These are phyloP conservation scores for Leptestheria dahalacensis DNA, from an alignment of 1,140 invertebrate genomes.

Conservation along the genomic window DNA sequence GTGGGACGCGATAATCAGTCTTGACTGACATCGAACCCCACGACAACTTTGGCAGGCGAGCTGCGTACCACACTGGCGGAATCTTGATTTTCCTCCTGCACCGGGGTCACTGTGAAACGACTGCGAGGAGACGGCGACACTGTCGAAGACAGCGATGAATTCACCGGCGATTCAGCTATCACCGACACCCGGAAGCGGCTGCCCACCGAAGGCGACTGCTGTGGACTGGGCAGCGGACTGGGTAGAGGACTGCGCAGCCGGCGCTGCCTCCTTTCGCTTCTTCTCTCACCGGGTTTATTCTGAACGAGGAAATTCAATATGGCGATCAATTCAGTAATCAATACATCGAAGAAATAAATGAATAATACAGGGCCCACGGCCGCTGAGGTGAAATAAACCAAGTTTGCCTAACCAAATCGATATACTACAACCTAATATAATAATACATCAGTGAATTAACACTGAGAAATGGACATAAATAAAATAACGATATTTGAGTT, in stretches of 20 bases:
- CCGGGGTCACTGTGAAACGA: slow-evolving; percentile 13
- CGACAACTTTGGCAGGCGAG: slow-evolving; percentile 12
- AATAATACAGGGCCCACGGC: too few relatives aligned
- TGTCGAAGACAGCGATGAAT: too few relatives aligned
- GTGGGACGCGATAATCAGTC: too few relatives aligned
- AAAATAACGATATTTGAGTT: too few relatives aligned
- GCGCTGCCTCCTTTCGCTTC: slow-evolving; percentile 16
- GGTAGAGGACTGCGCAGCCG: slow-evolving; percentile 38
- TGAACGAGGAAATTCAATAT: background rate
- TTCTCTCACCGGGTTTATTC: background rate
- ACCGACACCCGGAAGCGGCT: slow-evolving; percentile 39
- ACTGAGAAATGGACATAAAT: too few relatives aligned
- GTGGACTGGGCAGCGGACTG: slow-evolving; percentile 36
- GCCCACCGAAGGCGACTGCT: slow-evolving; percentile 31
- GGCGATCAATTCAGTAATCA: too few relatives aligned
- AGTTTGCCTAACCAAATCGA: too few relatives aligned
- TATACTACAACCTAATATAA: too few relatives aligned
- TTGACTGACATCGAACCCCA: slow-evolving; percentile 9
- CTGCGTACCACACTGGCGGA: slow-evolving; percentile 5
- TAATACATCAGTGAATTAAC: too few relatives aligned
- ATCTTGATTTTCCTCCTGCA: background rate
- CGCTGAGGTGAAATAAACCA: too few relatives aligned
- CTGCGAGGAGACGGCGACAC: slow-evolving; percentile 8
- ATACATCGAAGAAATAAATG: too few relatives aligned
- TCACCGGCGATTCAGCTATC: slow-evolving; percentile 29